Percentiles rank a stretch among this genome's conserved stretches.
Conservation (phyloP, 2,888 invertebrate species). For the Arctia plantaginis region DNA sequence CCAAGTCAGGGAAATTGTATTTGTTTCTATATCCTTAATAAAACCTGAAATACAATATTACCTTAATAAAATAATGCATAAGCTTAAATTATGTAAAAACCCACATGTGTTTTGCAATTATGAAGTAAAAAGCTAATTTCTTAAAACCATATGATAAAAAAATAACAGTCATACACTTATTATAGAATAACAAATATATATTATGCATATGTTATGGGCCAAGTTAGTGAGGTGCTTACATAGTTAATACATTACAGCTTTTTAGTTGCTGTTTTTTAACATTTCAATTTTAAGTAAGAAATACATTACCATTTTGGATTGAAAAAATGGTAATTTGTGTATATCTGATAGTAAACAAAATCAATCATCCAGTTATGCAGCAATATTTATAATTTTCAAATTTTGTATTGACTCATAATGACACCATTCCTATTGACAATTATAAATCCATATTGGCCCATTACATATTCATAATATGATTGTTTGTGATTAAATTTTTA, state of each 20-base stretch:
- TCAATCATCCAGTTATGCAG: neutral
- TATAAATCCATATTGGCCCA: neutral
- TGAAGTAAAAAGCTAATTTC: neutral
- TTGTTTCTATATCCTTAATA: neutral
- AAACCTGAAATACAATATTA: neutral
- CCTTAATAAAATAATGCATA: neutral
- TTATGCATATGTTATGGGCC: neutral
- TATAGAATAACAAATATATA: neutral
- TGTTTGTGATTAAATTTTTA: slow-evolving; percentile 65
- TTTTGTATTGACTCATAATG: neutral
- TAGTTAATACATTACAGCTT: too few relatives aligned
- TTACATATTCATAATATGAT: neutral
- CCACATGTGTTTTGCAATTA: neutral
- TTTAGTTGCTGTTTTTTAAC: too few relatives aligned
- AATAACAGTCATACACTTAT: neutral
- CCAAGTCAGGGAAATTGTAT: neutral
- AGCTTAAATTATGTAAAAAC: neutral
- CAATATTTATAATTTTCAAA: neutral
- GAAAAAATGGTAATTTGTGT: too few relatives aligned
- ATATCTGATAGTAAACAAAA: neutral
- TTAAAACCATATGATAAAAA: neutral
- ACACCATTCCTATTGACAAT: neutral
- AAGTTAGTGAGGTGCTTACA: neutral
- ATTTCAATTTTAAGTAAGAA: too few relatives aligned
- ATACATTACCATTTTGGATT: neutral